Conservation (phyloP, 2,888 invertebrate genomes). For the Lithosia quadra region DNA sequence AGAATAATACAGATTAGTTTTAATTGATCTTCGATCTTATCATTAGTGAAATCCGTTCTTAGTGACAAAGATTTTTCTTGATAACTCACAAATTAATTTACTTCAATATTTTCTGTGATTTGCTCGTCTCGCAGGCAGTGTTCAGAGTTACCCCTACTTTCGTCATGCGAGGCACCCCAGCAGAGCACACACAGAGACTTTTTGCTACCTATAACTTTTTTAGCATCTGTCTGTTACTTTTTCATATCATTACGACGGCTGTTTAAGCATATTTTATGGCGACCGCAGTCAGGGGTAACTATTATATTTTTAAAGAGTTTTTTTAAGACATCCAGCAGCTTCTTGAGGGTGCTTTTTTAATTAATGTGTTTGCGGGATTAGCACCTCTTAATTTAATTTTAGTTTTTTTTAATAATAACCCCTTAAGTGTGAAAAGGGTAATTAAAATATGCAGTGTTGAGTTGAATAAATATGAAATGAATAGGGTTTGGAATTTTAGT, state of each 20-base stretch:
- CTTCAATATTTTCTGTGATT: not conserved
- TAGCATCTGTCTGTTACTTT: conserved; percentile 48
- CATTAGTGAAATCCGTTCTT: not conserved
- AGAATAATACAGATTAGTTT: not conserved
- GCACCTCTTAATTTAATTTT: conserved; percentile 66
- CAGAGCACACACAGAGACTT: conserved; percentile 34
- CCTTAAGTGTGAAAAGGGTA: conserved; percentile 51
- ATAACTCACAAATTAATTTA: not conserved
- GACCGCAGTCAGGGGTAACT: conserved; percentile 58
- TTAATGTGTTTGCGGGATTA: conserved; percentile 68
- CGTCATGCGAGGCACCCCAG: conserved; percentile 6
- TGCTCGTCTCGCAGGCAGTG: not conserved
- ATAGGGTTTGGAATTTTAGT: not conserved
- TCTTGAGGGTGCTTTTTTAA: conserved; percentile 55
- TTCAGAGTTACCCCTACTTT: conserved; percentile 17
- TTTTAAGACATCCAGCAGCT: conserved; percentile 37
- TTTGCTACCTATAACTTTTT: conserved; percentile 56
- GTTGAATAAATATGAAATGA: conserved; percentile 10
- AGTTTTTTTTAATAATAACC: conserved; percentile 45
- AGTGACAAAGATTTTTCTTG: not conserved
- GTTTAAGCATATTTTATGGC: conserved; percentile 61
- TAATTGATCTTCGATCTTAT: not conserved
- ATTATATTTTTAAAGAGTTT: conserved; percentile 62
- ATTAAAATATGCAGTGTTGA: conserved; percentile 18
- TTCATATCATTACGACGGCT: conserved; percentile 54